A percentile compares a stretch with the other conserved stretches of the same genome.
These are phyloP conservation scores for Agrotis clavis DNA, from an alignment of 2,888 invertebrate genomes.

Conservation along the genomic window DNA sequence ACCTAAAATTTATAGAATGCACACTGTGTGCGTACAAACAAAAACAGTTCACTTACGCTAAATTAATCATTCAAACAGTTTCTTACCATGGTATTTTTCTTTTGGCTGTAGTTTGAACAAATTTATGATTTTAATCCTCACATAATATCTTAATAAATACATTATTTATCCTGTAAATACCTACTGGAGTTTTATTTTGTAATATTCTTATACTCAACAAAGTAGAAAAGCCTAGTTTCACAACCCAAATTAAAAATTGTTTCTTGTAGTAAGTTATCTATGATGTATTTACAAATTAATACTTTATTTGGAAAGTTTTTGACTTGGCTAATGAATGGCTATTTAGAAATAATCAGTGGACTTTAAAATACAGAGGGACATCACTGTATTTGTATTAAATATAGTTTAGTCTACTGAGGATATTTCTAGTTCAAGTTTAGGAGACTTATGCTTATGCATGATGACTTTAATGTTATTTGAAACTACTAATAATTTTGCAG, in stretches of 20 bases:
- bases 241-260: too few species aligned
- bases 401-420: too few species aligned
- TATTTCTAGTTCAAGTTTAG: not conserved
- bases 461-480: not conserved
- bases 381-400: too few species aligned
- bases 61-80: slow-evolving; percentile 8
- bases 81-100: slow-evolving; percentile 55
- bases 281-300: too few species aligned
- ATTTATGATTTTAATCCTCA: slow-evolving; percentile 15
- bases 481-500: not conserved
- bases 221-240: too few species aligned
- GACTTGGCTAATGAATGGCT: too few species aligned
- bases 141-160: not conserved
- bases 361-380: too few species aligned
- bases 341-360: too few species aligned
- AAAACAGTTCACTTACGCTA: slow-evolving; percentile 42
- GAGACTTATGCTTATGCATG: too few species aligned
- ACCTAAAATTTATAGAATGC: slow-evolving; percentile 70
- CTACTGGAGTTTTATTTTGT: not conserved
- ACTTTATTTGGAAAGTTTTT: too few species aligned
- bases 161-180: not conserved
- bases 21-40: slow-evolving; percentile 60
- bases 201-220: too few species aligned
- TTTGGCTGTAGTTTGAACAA: slow-evolving; percentile 12
- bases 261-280: too few species aligned